Evolutionary conservation across 2,113 vertebrate genomes (phyloP), one percentile per base, ranked within the genome.

Genomic region (Odontophorus gujanensis): DNA sequence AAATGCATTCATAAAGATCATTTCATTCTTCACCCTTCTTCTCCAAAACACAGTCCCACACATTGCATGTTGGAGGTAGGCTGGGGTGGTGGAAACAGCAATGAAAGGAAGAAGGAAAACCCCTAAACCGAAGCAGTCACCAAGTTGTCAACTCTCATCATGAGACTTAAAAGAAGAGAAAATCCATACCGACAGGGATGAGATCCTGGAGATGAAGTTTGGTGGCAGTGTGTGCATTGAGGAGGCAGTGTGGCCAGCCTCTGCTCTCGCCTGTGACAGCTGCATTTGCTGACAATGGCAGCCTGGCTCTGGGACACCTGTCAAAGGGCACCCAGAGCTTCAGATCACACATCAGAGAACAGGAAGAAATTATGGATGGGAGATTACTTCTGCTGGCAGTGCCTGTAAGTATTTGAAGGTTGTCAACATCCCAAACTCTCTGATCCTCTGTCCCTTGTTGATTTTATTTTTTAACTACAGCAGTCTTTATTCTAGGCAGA

Each of bases 241-340:
- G 40, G 53, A 90, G 59, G 45, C 69, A 81, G 13, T 4, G 0
- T 3, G 6, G 18, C 58, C 53, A 81, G 48, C 38, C n/a, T 63
- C 14, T 22, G 63, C 55, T 91, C 50, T 65, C 0, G 0, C 8
- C 42, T 68, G 38, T 2, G 1, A 19, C 0, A 4, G 24, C n/a
- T 0, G 0, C 4, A 1, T 63, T 89, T 9, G 0, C 24, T 50
- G 6, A 1, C 20, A 0, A 0, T 8, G 4, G 85, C 82, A 83
- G n/a, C 50, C 77, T 74, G 73, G 72, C 76, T 43, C 22, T 34
- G 68, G 38, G 32, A 90, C 50, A 30, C 42, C 13, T 19, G 28
- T 32, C 74, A 83, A 94, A 95, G 87, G 42, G 47, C 1, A 0
- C 87, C 82, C 79, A 75, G 73, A 61, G 68, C 82, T 75, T 93